Conservation (phyloP, 2,113 vertebrate species). For the Hydropotes inermis region DNA sequence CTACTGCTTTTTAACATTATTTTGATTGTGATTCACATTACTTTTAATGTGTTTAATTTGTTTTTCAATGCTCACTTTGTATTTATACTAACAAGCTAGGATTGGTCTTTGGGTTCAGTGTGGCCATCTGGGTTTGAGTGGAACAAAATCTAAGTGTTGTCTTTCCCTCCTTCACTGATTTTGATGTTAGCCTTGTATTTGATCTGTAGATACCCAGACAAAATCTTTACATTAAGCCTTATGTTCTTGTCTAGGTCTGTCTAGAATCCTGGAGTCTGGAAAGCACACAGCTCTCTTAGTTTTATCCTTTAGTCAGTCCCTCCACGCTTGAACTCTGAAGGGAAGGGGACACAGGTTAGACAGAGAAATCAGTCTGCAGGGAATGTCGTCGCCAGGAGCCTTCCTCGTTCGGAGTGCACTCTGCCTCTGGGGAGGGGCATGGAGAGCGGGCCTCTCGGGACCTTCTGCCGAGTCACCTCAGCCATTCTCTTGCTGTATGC, state of each 20-base stretch:
- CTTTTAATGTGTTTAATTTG: not conserved
- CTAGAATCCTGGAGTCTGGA: not conserved
- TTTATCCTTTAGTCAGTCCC: not conserved
- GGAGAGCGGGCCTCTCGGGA: fast-evolving
- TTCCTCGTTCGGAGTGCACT: not conserved
- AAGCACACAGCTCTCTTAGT: not conserved
- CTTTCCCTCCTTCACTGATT: not conserved
- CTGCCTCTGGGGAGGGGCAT: not conserved
- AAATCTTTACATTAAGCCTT: not conserved
- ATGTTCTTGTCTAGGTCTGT: not conserved
- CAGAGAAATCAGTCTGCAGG: not conserved
- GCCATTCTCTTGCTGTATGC: not conserved
- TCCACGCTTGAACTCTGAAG: not conserved
- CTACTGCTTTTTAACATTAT: not conserved
- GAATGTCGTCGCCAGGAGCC: not conserved
- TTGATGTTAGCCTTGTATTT: not conserved
- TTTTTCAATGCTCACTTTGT: not conserved
- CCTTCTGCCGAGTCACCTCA: not conserved
- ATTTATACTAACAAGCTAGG: not conserved
- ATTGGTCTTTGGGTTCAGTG: not conserved
- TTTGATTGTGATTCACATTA: not conserved
- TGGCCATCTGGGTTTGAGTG: not conserved
- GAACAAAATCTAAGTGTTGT: not conserved
- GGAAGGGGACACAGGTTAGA: not conserved
- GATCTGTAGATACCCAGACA: not conserved